Evolutionary conservation across 2,113 vertebrate species (phyloP).

Genomic region (Zosterops lateralis): DNA sequence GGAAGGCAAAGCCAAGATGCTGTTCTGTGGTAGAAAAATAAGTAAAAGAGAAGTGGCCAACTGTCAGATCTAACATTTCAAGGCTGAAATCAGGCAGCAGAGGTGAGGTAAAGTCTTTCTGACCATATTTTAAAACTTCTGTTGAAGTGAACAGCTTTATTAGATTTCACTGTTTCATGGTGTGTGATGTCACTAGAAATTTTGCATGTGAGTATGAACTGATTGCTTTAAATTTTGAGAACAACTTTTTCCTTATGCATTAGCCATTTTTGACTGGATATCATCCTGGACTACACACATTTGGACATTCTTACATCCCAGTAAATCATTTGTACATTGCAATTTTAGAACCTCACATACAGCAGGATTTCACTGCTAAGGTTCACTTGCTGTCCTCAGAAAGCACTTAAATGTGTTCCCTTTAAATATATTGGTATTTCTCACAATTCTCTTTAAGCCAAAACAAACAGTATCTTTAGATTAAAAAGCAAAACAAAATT

Average conservation of each 20-base stretch:
- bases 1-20: neutral
- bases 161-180: neutral
- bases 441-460: neutral
- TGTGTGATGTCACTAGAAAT: neutral
- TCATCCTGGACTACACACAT: neutral
- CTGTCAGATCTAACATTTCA: neutral
- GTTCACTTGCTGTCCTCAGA: slow-evolving; percentile 30
- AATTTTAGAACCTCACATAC: neutral
- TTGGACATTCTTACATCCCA: neutral
- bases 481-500: slow-evolving; percentile 30
- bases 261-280: neutral
- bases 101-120: neutral
- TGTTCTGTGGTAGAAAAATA: neutral
- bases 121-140: neutral
- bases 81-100: neutral
- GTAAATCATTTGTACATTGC: neutral
- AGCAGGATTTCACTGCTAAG: neutral
- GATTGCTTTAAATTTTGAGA: neutral
- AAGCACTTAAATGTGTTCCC: neutral
- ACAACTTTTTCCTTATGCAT: neutral
- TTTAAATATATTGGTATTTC: neutral
- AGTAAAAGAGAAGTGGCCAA: neutral
- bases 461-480: slow-evolving; percentile 23
- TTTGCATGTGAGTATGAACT: neutral
- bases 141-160: neutral